Evolutionary conservation across 2,797 vertebrate genomes (phyloP).

Genomic region (Phylloscopus collybita): DNA sequence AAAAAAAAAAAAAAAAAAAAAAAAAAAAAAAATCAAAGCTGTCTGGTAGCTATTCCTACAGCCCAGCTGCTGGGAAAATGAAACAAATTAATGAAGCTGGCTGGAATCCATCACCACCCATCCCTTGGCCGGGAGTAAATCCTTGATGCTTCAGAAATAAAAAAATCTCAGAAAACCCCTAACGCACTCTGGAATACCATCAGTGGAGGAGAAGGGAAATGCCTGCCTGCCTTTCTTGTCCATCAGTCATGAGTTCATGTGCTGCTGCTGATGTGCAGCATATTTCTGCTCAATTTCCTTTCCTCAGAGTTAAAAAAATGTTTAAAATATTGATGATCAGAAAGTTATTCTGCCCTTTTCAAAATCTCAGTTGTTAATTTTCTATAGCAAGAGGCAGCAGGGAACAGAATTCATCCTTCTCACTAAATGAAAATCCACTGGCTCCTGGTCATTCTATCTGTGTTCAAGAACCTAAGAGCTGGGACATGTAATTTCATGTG

Average conservation of each 20-base stretch:
- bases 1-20: too few species aligned
- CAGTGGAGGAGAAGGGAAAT: not conserved
- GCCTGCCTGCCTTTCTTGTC: not conserved
- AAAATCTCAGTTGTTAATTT: not conserved
- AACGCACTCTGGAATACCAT: not conserved
- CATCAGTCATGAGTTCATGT: not conserved
- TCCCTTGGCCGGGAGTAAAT: not conserved
- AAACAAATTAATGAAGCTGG: not conserved
- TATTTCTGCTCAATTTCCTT: not conserved
- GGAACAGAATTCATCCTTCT: not conserved
- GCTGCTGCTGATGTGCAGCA: not conserved
- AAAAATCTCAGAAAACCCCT: not conserved
- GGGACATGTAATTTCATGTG: rapidly evolving
- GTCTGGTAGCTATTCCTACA: not conserved
- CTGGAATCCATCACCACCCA: not conserved
- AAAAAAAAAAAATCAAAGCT: not conserved
- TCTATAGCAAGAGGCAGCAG: not conserved
- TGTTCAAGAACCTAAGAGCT: not conserved
- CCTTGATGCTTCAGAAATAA: not conserved
- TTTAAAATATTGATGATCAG: not conserved
- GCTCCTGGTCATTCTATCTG: rapidly evolving
- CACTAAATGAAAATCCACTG: not conserved
- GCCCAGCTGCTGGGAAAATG: not conserved
- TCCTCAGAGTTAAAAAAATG: not conserved
- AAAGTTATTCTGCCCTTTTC: not conserved